Conservation (phyloP, 2,113 vertebrate genomes). For the Circaetus gallicus region DNA sequence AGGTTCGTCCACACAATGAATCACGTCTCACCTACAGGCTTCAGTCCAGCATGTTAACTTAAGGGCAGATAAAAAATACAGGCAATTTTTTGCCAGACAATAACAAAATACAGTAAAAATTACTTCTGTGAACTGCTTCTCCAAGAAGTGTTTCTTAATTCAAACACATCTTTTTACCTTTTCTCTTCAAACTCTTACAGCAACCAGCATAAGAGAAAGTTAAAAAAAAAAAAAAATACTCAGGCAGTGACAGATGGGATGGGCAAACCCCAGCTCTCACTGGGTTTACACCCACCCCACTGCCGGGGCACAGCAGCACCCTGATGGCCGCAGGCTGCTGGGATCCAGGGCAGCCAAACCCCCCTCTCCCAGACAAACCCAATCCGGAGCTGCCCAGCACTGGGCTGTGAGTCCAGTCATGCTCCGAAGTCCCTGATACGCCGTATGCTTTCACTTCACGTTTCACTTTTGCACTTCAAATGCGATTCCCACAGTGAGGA, state of each 20-base stretch:
- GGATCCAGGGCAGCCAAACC: not conserved
- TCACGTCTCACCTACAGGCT: not conserved
- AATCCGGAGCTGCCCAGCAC: not conserved
- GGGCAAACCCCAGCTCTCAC: not conserved
- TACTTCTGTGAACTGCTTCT: not conserved
- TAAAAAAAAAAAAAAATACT: not conserved
- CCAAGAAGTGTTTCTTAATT: not conserved
- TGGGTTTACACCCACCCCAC: not conserved
- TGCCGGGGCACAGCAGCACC: no score
- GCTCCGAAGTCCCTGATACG: rapidly evolving
- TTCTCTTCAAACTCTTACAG: not conserved
- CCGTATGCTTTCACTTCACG: not conserved
- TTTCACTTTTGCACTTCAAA: not conserved
- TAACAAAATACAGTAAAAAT: not conserved
- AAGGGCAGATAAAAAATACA: not conserved
- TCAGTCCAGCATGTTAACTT: not conserved
- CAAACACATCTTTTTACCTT: not conserved
- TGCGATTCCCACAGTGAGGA: not conserved
- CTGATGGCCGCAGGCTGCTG: rapidly evolving
- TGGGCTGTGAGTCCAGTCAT: not conserved
- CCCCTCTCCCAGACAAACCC: not conserved
- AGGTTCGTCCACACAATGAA: not conserved
- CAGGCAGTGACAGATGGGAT: not conserved
- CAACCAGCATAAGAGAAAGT: not conserved
- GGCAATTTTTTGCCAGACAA: not conserved